Conservation (phyloP, 2,113 vertebrate genomes). For the Speoplatyrhinus poulsoni region DNA sequence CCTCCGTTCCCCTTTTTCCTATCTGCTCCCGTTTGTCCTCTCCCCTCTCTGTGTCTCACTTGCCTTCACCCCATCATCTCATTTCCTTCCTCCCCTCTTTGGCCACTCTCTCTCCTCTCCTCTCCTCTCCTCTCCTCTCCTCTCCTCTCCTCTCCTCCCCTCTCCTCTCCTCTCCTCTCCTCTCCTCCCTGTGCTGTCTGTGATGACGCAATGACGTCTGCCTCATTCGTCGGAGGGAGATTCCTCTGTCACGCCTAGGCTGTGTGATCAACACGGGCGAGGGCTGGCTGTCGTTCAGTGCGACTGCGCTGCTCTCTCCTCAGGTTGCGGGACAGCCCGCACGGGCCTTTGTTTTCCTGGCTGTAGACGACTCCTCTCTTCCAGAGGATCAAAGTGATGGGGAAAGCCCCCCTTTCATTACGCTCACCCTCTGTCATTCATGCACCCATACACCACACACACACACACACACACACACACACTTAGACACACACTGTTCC, state of each 20-base stretch:
- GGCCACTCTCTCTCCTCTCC: background rate
- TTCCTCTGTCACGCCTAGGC: slow-evolving; percentile 1
- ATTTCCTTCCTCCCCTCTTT: slow-evolving; percentile 4
- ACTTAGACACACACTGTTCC: too few species aligned
- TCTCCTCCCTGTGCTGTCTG: slow-evolving; percentile 1
- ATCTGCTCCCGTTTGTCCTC: background rate
- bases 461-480: background rate
- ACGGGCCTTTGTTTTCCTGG: slow-evolving; percentile 26
- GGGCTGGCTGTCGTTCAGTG: slow-evolving; percentile 18
- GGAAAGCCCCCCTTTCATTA: slow-evolving; percentile 8
- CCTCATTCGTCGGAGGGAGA: slow-evolving; percentile 26
- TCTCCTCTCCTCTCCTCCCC: slow-evolving; percentile 3
- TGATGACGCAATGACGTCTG: slow-evolving; percentile 37
- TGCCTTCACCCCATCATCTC: background rate
- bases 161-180: background rate
- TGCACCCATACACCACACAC: too few species aligned
- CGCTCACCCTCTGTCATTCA: background rate
- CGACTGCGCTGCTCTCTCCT: slow-evolving; percentile 24
- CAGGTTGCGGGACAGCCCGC: slow-evolving; percentile 46
- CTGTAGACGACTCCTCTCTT: slow-evolving; percentile 24
- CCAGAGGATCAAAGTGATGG: slow-evolving; percentile 39
- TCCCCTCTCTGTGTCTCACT: slow-evolving; percentile 3
- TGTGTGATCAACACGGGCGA: slow-evolving; percentile 35
- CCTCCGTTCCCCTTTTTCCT: background rate
- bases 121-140: slow-evolving; percentile 5